Percentiles rank a stretch among this genome's conserved stretches.
phyloP scores from a whole-genome alignment of 2,888 invertebrate species.

The Campoplex capitator region DNA sequence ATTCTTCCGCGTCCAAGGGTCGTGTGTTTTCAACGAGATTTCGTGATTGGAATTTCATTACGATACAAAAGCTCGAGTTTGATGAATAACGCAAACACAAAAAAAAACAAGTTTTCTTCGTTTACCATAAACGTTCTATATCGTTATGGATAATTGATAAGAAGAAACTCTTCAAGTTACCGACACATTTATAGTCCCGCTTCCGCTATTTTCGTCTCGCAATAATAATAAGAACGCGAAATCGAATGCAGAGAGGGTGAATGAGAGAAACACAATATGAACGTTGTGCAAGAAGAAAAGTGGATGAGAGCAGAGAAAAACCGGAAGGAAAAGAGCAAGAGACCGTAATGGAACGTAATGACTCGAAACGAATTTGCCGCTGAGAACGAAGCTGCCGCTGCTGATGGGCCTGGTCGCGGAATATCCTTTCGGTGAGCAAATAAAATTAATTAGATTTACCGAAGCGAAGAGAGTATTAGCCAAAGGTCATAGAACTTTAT shows the following conservation, averaged over 20 bases:
- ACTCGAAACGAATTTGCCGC: slow-evolving; percentile 61
- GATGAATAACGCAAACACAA: background rate
- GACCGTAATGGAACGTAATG: slow-evolving; percentile 62
- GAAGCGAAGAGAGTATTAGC: slow-evolving; percentile 59
- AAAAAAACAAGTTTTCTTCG: background rate
- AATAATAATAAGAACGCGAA: slow-evolving; percentile 20
- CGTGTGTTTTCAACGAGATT: slow-evolving; percentile 56
- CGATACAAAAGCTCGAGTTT: slow-evolving; percentile 29
- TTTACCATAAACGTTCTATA: background rate
- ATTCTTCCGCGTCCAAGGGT: slow-evolving; percentile 12
- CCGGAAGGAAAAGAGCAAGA: slow-evolving; percentile 22
- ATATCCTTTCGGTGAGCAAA: slow-evolving; percentile 63
- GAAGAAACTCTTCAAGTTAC: background rate
- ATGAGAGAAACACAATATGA: background rate
- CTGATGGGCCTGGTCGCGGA: slow-evolving; percentile 40
- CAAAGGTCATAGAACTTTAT: slow-evolving; percentile 64
- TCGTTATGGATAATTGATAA: background rate
- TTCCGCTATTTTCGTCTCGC: background rate
- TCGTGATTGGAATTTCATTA: slow-evolving; percentile 65
- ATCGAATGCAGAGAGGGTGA: background rate
- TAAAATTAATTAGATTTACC: slow-evolving; percentile 69
- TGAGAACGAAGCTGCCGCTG: slow-evolving; percentile 20
- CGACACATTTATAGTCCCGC: background rate
- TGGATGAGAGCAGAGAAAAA: slow-evolving; percentile 22
- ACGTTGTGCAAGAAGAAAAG: slow-evolving; percentile 24